phyloP scores from a whole-genome alignment of 2,888 invertebrate genomes.

The Troilus luridus region DNA sequence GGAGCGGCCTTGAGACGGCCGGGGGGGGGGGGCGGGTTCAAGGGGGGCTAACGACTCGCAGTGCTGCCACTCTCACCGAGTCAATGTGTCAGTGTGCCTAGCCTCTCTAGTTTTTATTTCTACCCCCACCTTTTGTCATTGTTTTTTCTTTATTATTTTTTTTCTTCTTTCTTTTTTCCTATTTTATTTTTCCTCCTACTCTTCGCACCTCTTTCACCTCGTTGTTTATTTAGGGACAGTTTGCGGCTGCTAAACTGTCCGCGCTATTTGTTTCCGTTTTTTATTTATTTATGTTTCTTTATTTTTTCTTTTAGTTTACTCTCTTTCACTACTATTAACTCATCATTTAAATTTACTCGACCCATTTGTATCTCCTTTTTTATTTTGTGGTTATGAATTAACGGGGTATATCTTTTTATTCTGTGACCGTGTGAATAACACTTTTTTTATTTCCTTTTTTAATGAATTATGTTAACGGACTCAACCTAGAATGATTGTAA shows the following conservation, averaged over 20 bases:
- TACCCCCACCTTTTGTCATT: conserved; percentile 43
- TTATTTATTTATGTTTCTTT: conserved; percentile 24
- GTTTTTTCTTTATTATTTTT: conserved; percentile 33
- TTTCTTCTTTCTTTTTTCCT: not conserved
- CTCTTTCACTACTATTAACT: conserved; percentile 10
- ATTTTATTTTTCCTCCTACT: conserved; percentile 32
- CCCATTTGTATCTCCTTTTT: not conserved
- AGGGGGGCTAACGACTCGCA: conserved; percentile 57
- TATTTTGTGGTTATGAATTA: not conserved
- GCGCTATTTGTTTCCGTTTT: conserved; percentile 32
- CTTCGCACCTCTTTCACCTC: conserved; percentile 38
- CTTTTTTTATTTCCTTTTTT: not conserved
- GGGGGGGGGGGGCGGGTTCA: conserved; percentile 49
- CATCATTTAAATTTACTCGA: conserved; percentile 14
- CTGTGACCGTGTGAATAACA: not conserved
- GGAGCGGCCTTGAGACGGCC: conserved; percentile 51
- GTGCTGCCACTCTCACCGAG: conserved; percentile 52
- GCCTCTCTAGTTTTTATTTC: conserved; percentile 56
- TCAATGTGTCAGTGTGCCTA: conserved; percentile 56
- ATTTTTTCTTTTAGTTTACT: conserved; percentile 14
- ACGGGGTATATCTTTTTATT: not conserved
- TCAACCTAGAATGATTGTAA: too few relatives aligned
- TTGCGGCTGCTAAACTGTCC: conserved; percentile 44
- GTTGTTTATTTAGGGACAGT: conserved; percentile 49
- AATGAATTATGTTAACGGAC: too few relatives aligned